Percentiles rank a stretch among this genome's conserved stretches.
These are phyloP conservation scores for Muraenolepis orangiensis DNA, from an alignment of 2,797 vertebrate genomes.

Conservation along the genomic window DNA sequence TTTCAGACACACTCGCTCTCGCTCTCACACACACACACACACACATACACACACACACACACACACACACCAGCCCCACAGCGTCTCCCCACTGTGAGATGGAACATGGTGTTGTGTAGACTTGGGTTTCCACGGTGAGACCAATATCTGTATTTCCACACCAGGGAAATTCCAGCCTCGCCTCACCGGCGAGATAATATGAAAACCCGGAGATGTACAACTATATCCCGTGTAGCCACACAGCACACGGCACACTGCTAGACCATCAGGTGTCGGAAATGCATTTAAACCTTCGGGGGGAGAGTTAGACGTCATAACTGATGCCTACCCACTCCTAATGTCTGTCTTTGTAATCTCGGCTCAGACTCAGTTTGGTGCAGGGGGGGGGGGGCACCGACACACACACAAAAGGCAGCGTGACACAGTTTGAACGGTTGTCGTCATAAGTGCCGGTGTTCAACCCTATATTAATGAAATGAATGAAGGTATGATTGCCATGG, in stretches of 20 bases:
- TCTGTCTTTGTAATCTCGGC: not conserved
- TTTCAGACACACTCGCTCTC: too few species aligned
- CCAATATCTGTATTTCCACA: not conserved
- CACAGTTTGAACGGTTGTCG: not conserved
- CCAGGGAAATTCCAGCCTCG: not conserved
- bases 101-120: not conserved
- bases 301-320: not conserved
- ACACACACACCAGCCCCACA: not conserved
- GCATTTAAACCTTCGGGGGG: not conserved
- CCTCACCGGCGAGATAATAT: not conserved
- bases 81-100: slow-evolving; percentile 1
- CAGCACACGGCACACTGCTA: not conserved
- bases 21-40: too few species aligned
- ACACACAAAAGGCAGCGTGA: not conserved
- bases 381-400: too few species aligned
- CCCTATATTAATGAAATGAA: not conserved
- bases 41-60: not conserved
- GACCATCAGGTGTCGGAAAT: not conserved
- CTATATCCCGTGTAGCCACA: not conserved
- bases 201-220: not conserved
- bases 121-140: not conserved
- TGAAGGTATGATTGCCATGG: too few species aligned
- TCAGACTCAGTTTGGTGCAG: slow-evolving; percentile 1
- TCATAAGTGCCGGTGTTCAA: not conserved
- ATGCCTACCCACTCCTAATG: not conserved